These are phyloP conservation scores for Phocides pigmalion DNA, from an alignment of 1,140 invertebrate species.

Conservation along the genomic window DNA sequence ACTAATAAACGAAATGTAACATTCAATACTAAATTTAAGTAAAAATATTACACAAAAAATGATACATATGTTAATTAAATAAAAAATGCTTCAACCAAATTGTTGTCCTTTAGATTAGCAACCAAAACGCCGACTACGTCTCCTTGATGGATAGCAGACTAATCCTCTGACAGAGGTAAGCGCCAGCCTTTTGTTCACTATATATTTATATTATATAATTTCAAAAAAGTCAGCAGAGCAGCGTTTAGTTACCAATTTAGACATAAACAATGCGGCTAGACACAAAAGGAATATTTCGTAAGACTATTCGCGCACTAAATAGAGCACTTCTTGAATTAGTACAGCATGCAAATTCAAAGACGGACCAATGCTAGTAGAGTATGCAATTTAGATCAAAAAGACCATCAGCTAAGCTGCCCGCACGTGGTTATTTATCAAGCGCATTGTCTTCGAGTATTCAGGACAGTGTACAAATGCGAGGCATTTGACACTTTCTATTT, in stretches of 20 bases:
- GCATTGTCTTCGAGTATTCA: slow-evolving; percentile 59
- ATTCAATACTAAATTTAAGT: no score
- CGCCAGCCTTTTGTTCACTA: no score
- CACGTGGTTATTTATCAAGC: slow-evolving; percentile 39
- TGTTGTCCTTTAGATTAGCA: no score
- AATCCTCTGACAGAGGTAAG: no score
- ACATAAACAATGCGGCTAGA: slow-evolving; percentile 12
- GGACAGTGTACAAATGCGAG: slow-evolving; percentile 53
- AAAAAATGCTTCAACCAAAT: no score
- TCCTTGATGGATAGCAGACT: no score
- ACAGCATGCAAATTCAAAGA: slow-evolving; percentile 11
- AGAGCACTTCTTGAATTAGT: slow-evolving; percentile 8
- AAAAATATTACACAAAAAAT: no score
- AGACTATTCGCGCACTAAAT: neutral
- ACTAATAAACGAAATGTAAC: no score
- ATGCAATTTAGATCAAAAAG: slow-evolving; percentile 27
- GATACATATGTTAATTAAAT: no score
- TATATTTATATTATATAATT: no score
- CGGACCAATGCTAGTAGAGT: neutral
- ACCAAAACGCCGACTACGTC: no score
- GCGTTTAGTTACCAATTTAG: neutral
- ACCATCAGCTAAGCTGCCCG: slow-evolving; percentile 7
- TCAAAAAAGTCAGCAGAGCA: no score
- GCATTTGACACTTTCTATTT: slow-evolving; percentile 76
- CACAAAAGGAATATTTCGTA: slow-evolving; percentile 25